Conservation (phyloP, 2,888 invertebrate species). For the Tinea semifulvella region DNA sequence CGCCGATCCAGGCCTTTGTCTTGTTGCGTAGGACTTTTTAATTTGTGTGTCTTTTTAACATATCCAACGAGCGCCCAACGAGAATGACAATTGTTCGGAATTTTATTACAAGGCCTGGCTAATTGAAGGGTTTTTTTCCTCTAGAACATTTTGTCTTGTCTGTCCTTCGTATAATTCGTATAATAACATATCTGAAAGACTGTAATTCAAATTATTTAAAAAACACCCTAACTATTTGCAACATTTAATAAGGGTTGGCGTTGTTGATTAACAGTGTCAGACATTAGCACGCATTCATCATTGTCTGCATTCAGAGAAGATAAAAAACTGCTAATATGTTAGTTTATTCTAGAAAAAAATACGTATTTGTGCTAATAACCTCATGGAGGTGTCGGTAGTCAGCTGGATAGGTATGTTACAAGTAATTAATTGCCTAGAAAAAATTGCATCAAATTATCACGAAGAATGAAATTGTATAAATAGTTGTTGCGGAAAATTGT, state of each 20-base stretch:
- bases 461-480: conserved; percentile 14
- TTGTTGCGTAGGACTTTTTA: conserved; percentile 28
- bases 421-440: conserved; percentile 22
- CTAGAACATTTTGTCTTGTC: background rate
- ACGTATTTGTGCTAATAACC: conserved; percentile 11
- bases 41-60: conserved; percentile 24
- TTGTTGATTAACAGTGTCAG: conserved; percentile 23
- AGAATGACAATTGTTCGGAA: conserved; percentile 13
- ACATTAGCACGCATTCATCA: conserved; percentile 14
- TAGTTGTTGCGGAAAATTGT: conserved; percentile 8
- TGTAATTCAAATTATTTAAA: conserved; percentile 4
- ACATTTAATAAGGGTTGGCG: conserved; percentile 27
- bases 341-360: conserved; percentile 14
- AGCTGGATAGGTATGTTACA: conserved; percentile 14
- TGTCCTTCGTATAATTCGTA: too few species aligned
- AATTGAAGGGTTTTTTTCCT: conserved; percentile 5
- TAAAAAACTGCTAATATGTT: conserved; percentile 11
- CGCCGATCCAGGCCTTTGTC: conserved; percentile 26
- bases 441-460: conserved; percentile 17
- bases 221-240: conserved; percentile 4
- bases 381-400: background rate
- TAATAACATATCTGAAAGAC: too few species aligned
- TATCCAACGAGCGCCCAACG: conserved; percentile 4
- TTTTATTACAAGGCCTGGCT: conserved; percentile 6
- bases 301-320: background rate